phyloP scores from a whole-genome alignment of 2,113 vertebrate species.

The Heterochromis multidens region DNA sequence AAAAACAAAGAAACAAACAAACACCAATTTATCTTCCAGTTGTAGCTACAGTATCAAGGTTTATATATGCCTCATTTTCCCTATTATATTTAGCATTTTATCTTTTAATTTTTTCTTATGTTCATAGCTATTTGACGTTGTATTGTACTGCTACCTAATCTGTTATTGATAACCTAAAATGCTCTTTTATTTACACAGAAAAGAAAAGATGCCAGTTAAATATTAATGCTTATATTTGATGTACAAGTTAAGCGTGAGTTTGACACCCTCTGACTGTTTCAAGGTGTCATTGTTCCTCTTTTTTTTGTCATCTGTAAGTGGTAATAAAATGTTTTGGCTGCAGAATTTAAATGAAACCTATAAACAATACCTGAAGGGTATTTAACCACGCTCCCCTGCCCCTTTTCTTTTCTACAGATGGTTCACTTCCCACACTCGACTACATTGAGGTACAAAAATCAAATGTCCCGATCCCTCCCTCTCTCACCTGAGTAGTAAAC shows the following conservation, averaged over 20 bases:
- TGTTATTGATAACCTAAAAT: not conserved
- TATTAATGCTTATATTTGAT: not conserved
- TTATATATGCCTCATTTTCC: not conserved
- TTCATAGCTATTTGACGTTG: not conserved
- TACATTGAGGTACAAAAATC: constrained; percentile 80
- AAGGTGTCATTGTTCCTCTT: constrained; percentile 14
- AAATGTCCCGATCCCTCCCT: constrained; percentile 68
- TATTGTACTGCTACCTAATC: not conserved
- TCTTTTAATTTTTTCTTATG: not conserved
- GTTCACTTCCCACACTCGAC: constrained; percentile 74
- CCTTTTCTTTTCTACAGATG: constrained; percentile 83
- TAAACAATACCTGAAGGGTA: constrained; percentile 53
- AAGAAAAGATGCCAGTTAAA: not conserved
- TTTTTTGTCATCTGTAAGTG: constrained; percentile 6
- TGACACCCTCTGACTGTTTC: not conserved
- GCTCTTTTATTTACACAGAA: not conserved
- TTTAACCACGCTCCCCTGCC: constrained; percentile 75
- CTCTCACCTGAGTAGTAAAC: constrained; percentile 70
- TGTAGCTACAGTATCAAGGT: not conserved
- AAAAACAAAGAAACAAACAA: too few species aligned
- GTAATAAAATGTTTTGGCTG: constrained; percentile 7
- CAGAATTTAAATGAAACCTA: constrained; percentile 24
- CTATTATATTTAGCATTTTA: not conserved
- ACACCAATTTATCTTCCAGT: not conserved
- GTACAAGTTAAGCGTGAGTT: not conserved